Percentiles rank a stretch among this genome's conserved stretches.
Conservation (phyloP, 2,797 vertebrate species). For the Malacoraja senta region DNA sequence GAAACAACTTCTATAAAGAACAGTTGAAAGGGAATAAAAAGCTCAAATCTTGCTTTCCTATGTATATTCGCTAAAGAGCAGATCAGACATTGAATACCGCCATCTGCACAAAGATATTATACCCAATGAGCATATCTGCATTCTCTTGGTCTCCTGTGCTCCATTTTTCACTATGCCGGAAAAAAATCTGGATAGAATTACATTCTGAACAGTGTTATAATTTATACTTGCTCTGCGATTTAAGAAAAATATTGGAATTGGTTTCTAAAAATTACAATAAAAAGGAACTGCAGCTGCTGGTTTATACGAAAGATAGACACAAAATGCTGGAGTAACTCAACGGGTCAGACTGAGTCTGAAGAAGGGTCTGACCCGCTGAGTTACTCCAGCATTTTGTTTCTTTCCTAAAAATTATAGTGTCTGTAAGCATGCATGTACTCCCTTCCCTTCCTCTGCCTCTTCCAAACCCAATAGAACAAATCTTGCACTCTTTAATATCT, state of each 20-base stretch:
- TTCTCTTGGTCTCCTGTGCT: too few relatives aligned
- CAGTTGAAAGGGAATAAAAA: background rate
- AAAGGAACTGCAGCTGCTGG: background rate
- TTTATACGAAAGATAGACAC: too few relatives aligned
- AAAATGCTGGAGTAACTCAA: too few relatives aligned
- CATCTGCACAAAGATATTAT: too few relatives aligned
- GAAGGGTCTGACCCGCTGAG: too few relatives aligned
- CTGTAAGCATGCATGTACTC: background rate
- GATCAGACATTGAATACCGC: background rate
- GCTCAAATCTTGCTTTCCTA: background rate
- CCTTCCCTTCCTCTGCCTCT: too few relatives aligned
- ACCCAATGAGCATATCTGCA: too few relatives aligned
- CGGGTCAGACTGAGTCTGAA: too few relatives aligned
- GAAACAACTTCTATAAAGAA: background rate
- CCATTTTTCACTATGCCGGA: background rate
- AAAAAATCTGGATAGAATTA: constrained; percentile 6
- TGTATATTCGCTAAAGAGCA: background rate
- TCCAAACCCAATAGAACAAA: background rate
- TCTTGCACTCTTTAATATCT: background rate
- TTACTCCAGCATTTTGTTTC: too few relatives aligned
- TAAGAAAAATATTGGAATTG: too few relatives aligned
- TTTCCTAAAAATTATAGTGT: too few relatives aligned
- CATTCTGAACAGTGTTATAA: background rate
- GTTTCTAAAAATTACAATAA: too few relatives aligned
- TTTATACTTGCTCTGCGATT: background rate